These are phyloP conservation scores for Pelmatolapia mariae DNA, from an alignment of 2,113 vertebrate species.

Conservation along the genomic window DNA sequence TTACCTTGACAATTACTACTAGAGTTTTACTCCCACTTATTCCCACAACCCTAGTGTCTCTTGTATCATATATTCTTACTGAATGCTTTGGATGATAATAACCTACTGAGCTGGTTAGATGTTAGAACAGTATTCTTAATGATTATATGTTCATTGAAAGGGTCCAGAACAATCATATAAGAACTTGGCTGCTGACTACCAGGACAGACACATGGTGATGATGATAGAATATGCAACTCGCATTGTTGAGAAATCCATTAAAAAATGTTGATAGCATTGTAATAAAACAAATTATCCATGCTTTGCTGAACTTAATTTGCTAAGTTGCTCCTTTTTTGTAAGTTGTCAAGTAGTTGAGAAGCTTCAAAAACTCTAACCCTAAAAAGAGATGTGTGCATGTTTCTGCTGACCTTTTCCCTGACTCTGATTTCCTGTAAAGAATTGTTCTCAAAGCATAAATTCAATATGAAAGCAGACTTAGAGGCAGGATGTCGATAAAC, in stretches of 20 bases:
- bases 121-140: not conserved
- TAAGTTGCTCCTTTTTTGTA: not conserved
- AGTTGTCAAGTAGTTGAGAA: not conserved
- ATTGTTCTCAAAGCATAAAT: not conserved
- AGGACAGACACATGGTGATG: not conserved
- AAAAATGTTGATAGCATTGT: not conserved
- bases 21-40: not conserved
- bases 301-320: not conserved
- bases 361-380: not conserved
- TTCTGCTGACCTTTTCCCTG: not conserved
- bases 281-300: not conserved
- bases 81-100: not conserved
- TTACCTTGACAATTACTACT: not conserved
- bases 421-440: not conserved
- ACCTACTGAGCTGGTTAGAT: not conserved
- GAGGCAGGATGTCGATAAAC: not conserved
- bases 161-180: not conserved
- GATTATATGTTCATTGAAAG: not conserved
- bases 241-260: not conserved
- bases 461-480: not conserved
- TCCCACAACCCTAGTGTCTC: not conserved
- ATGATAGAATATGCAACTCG: not conserved
- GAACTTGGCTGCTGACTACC: not conserved
- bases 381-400: not conserved
- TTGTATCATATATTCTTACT: fast-evolving